A percentile compares a stretch with the other conserved stretches of the same genome.
phyloP scores from a whole-genome alignment of 2,113 vertebrate genomes.

The Notarius lentiginosus region DNA sequence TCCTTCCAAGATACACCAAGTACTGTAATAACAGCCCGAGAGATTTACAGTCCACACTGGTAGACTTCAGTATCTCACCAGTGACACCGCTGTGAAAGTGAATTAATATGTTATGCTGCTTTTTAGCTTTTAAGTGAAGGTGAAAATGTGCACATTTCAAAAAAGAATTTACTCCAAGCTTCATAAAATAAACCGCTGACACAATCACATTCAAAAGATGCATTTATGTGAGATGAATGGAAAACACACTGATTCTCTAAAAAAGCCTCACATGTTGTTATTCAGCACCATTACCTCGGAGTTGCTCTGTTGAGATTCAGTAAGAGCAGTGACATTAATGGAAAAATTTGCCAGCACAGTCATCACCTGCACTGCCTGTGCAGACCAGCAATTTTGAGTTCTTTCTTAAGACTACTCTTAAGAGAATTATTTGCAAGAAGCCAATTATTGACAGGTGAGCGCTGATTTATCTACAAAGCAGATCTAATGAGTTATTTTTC shows the following conservation, averaged over 20 bases:
- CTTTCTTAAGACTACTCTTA: constrained; percentile 41
- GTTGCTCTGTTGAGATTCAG: constrained; percentile 57
- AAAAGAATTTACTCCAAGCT: neutral
- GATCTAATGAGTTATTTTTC: constrained; percentile 61
- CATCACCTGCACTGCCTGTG: constrained; percentile 48
- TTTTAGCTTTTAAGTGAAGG: constrained; percentile 32
- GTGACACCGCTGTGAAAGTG: neutral
- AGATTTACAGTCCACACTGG: constrained; percentile 37
- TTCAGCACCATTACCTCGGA: constrained; percentile 44
- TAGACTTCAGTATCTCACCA: neutral
- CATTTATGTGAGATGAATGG: constrained; percentile 20
- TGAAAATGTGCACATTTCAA: neutral
- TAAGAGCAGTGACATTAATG: constrained; percentile 63
- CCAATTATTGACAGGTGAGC: constrained; percentile 53
- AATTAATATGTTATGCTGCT: constrained; percentile 25
- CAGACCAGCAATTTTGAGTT: constrained; percentile 42
- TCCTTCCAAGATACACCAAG: constrained; percentile 18
- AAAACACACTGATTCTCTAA: constrained; percentile 16
- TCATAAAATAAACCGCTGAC: constrained; percentile 15
- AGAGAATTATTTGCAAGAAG: constrained; percentile 62
- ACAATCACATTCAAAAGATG: neutral
- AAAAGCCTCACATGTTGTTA: constrained; percentile 56
- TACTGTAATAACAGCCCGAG: constrained; percentile 45
- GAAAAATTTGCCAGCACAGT: constrained; percentile 60
- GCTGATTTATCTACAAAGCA: constrained; percentile 65